Percentiles rank a stretch among this genome's conserved stretches.
These are phyloP conservation scores for Drosophila sp. DNA, from an alignment of 1,140 invertebrate genomes.

Conservation along the genomic window DNA sequence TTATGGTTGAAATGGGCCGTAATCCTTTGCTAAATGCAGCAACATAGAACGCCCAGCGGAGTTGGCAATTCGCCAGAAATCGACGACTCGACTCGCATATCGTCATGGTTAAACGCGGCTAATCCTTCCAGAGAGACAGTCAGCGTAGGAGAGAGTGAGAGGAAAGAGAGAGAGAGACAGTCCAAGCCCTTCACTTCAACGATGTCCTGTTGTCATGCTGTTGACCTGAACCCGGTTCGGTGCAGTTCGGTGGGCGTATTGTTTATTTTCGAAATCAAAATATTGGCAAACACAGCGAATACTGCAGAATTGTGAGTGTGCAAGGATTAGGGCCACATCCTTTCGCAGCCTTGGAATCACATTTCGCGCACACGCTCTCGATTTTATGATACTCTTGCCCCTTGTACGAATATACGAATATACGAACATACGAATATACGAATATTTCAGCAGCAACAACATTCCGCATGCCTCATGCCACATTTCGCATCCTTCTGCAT, in stretches of 20 bases:
- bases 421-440: too few relatives aligned
- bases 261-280: slow-evolving; percentile 82
- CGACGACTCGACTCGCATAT: neutral
- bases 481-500: slow-evolving; percentile 39
- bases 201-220: slow-evolving; percentile 8
- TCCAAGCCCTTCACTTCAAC: slow-evolving; percentile 55
- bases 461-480: slow-evolving; percentile 27
- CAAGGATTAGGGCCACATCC: slow-evolving; percentile 71
- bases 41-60: slow-evolving; percentile 59
- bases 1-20: slow-evolving; percentile 82
- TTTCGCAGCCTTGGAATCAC: slow-evolving; percentile 63
- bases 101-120: slow-evolving; percentile 78
- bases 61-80: slow-evolving; percentile 55
- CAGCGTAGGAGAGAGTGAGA: too few relatives aligned
- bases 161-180: too few relatives aligned
- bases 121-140: slow-evolving; percentile 71
- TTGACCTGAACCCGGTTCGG: slow-evolving; percentile 40
- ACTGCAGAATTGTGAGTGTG: slow-evolving; percentile 28
- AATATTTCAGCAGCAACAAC: slow-evolving; percentile 7
- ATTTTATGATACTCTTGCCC: too few relatives aligned
- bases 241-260: slow-evolving; percentile 63
- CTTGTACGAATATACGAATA: too few relatives aligned
- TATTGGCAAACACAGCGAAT: slow-evolving; percentile 72
- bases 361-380: slow-evolving; percentile 56
- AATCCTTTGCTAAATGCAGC: slow-evolving; percentile 80